Evolutionary conservation across 2,888 invertebrate species (phyloP).

Genomic region (Trichogramma evanescens): DNA sequence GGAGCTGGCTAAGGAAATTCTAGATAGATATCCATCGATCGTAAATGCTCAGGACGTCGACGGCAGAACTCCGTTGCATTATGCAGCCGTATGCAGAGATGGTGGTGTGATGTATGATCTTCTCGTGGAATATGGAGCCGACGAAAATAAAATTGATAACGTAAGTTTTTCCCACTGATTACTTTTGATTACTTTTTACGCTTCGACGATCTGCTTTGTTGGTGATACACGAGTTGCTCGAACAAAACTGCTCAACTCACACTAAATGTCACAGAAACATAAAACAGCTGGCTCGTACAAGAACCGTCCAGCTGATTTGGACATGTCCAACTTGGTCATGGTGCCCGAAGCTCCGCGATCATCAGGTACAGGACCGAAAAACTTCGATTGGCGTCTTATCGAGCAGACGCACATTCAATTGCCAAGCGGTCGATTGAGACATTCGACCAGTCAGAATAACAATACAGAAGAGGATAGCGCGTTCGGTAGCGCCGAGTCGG

Average conservation of each 20-base stretch:
- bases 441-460: conserved; percentile 39
- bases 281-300: conserved; percentile 75
- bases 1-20: conserved; percentile 67
- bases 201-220: background rate
- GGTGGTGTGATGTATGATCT: conserved; percentile 71
- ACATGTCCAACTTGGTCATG: conserved; percentile 61
- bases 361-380: conserved; percentile 60
- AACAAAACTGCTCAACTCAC: background rate
- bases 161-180: conserved; percentile 52
- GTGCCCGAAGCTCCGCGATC: conserved; percentile 78
- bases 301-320: conserved; percentile 69
- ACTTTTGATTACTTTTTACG: background rate
- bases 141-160: conserved; percentile 75
- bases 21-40: conserved; percentile 63
- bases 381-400: conserved; percentile 68
- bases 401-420: conserved; percentile 42
- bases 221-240: background rate
- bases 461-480: conserved; percentile 45
- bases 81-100: conserved; percentile 74
- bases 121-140: conserved; percentile 74
- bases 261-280: conserved; percentile 60
- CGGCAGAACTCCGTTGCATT: conserved; percentile 82
- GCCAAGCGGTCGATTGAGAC: conserved; percentile 5
- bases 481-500: conserved; percentile 37
- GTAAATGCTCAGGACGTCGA: conserved; percentile 69